Conservation (phyloP, 2,797 vertebrate genomes). For the Anguilla megastoma region DNA sequence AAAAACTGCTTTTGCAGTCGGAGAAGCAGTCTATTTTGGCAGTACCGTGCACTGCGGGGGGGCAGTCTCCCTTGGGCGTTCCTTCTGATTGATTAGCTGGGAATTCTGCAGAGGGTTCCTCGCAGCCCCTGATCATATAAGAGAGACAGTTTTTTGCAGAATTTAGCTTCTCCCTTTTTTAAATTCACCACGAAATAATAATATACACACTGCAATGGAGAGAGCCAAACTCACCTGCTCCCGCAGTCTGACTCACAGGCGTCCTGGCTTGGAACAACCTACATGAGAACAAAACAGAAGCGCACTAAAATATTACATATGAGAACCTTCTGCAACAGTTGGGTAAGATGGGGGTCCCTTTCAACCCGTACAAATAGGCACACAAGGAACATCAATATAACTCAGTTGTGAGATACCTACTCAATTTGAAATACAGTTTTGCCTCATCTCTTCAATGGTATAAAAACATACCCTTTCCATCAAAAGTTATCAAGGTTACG, state of each 20-base stretch:
- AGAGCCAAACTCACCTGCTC: constrained; percentile 58
- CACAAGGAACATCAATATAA: not conserved
- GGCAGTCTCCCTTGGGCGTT: constrained; percentile 46
- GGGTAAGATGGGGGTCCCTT: not conserved
- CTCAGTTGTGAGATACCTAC: not conserved
- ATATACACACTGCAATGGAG: not conserved
- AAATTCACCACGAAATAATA: not conserved
- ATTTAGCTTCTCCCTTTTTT: not conserved
- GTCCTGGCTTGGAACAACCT: constrained; percentile 76
- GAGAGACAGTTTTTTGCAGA: not conserved
- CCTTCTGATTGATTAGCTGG: constrained; percentile 74
- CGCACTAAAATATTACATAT: not conserved
- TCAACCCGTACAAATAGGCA: not conserved
- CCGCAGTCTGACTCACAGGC: constrained; percentile 45
- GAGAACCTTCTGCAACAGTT: not conserved
- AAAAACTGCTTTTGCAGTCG: not conserved
- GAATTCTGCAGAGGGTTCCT: constrained; percentile 71
- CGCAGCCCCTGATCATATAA: constrained; percentile 46
- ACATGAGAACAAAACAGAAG: constrained; percentile 36
- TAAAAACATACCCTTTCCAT: not conserved
- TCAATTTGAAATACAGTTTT: not conserved
- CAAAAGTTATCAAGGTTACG: not conserved
- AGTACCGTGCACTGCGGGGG: constrained; percentile 57
- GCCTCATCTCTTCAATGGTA: not conserved
- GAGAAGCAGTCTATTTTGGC: not conserved